Conservation (phyloP, 2,113 vertebrate species). For the Azemiops feae region DNA sequence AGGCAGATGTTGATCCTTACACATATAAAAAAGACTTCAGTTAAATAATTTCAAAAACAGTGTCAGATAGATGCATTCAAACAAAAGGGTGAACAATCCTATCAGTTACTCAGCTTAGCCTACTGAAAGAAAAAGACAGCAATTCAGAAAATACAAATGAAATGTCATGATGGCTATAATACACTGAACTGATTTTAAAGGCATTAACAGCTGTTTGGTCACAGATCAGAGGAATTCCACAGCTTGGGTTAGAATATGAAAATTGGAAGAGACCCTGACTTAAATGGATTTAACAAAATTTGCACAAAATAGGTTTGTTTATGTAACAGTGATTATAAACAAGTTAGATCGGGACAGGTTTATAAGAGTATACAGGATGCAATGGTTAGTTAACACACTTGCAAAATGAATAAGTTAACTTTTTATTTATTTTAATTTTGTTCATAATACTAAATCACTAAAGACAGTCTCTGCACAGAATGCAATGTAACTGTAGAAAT, state of each 20-base stretch:
- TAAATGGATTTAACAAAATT: not conserved
- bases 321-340: not conserved
- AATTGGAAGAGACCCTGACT: not conserved
- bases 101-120: not conserved
- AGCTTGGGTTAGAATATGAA: not conserved
- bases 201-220: not conserved
- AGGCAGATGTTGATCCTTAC: not conserved
- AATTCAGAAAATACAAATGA: not conserved
- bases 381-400: not conserved
- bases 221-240: not conserved
- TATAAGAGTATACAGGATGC: not conserved
- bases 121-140: not conserved
- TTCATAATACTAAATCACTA: not conserved
- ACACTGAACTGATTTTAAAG: not conserved
- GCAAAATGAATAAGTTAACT: not conserved
- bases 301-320: not conserved
- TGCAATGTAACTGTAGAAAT: not conserved
- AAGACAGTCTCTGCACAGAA: not conserved
- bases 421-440: not conserved
- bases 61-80: not conserved
- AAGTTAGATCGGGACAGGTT: not conserved
- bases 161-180: not conserved
- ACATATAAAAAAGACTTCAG: not conserved
- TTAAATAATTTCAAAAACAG: not conserved
- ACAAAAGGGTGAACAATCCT: not conserved